A percentile compares a stretch with the other conserved stretches of the same genome.
Evolutionary conservation across 2,113 vertebrate species (phyloP).

Genomic region (Romanogobio albipinnatus): DNA sequence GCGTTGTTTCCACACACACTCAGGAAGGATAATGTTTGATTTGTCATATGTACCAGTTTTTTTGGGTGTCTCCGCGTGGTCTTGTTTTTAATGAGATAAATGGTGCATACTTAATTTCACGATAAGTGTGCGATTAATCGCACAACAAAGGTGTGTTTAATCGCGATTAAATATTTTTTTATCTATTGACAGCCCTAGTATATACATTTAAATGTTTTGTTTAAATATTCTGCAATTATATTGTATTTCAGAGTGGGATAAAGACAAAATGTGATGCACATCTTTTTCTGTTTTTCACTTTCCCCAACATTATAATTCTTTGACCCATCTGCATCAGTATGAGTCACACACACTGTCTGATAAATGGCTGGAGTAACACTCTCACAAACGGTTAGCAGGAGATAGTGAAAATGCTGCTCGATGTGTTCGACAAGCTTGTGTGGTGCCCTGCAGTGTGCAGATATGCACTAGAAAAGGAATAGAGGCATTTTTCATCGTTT

Average conservation of each 20-base stretch:
- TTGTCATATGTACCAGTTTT: too few relatives aligned
- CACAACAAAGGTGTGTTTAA: too few relatives aligned
- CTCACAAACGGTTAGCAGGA: constrained; percentile 22
- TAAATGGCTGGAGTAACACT: constrained; percentile 10
- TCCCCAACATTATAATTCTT: not conserved
- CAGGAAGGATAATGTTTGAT: too few relatives aligned
- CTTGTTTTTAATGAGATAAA: too few relatives aligned
- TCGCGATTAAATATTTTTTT: too few relatives aligned
- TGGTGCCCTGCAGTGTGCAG: not conserved
- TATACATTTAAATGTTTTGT: not conserved
- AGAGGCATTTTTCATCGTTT: constrained; percentile 24
- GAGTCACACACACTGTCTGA: not conserved
- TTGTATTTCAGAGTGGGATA: not conserved
- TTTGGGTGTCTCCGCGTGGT: too few relatives aligned
- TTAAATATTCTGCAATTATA: not conserved
- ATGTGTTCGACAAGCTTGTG: constrained; percentile 22
- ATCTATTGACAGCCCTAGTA: too few relatives aligned
- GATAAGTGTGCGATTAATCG: too few relatives aligned
- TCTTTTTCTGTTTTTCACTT: not conserved
- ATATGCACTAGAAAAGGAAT: constrained; percentile 28
- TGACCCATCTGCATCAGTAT: constrained; percentile 25
- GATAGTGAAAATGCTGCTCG: constrained; percentile 25
- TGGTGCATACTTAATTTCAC: too few relatives aligned
- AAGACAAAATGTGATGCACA: not conserved
- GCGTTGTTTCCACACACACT: too few relatives aligned